phyloP scores from a whole-genome alignment of 2,113 vertebrate species.

The Halcyon senegalensis region DNA sequence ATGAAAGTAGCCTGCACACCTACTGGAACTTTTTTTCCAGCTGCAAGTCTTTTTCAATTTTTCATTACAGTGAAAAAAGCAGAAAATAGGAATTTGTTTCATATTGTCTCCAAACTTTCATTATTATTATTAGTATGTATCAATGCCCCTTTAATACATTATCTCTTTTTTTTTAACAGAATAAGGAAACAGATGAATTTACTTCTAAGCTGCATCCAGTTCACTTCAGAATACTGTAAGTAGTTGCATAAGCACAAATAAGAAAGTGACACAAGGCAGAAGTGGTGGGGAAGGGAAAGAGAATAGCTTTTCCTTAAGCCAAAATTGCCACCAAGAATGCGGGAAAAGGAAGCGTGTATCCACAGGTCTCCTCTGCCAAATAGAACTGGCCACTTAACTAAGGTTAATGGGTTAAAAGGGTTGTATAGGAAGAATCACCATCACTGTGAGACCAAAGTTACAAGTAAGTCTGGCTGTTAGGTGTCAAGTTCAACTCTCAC shows the following conservation, averaged over 20 bases:
- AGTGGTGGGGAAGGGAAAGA: not conserved
- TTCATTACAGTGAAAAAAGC: not conserved
- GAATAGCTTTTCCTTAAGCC: not conserved
- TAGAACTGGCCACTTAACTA: not conserved
- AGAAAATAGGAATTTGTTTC: not conserved
- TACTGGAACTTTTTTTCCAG: not conserved
- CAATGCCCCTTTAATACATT: not conserved
- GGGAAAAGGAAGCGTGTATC: not conserved
- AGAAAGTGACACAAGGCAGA: not conserved
- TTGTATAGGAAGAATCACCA: not conserved
- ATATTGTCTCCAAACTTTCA: not conserved
- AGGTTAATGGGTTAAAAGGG: constrained; percentile 29
- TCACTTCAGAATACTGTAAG: not conserved
- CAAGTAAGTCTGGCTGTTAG: not conserved
- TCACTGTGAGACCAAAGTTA: not conserved
- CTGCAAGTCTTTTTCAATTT: not conserved
- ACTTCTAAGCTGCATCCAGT: not conserved
- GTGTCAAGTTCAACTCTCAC: constrained; percentile 64
- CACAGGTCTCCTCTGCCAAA: accelerated
- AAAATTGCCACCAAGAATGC: not conserved
- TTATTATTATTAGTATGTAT: not conserved
- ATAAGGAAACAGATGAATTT: not conserved
- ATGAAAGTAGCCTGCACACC: not conserved
- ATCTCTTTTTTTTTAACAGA: not conserved
- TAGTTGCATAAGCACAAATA: not conserved